Percentiles rank a stretch among this genome's conserved stretches.
These are phyloP conservation scores for Drosophila persimilis DNA, from an alignment of 1,140 invertebrate genomes.

Conservation along the genomic window DNA sequence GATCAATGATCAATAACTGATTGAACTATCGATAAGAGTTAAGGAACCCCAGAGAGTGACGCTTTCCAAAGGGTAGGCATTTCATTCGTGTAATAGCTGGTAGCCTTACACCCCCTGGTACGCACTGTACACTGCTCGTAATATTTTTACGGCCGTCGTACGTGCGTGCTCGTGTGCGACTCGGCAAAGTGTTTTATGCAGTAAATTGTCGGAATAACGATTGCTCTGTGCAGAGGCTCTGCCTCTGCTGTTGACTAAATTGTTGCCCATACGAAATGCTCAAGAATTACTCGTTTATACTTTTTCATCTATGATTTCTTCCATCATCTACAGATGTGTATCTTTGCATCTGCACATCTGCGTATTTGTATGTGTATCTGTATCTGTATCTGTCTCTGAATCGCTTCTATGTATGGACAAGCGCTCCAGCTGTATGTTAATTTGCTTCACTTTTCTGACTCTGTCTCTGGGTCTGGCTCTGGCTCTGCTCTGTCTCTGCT, in stretches of 20 bases:
- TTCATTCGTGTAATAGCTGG: no score
- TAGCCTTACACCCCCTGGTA: no score
- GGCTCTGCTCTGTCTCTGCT: not conserved
- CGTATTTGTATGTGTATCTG: not conserved
- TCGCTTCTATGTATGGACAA: conserved; percentile 22
- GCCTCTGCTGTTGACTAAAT: not conserved
- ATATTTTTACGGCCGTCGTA: no score
- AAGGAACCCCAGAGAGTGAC: no score
- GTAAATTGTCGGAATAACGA: no score
- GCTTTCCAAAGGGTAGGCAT: no score
- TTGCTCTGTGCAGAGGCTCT: no score
- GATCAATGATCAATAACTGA: no score
- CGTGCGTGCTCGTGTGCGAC: no score
- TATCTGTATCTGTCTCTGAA: not conserved
- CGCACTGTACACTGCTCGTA: no score
- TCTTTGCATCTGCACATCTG: not conserved
- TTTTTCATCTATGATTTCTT: conserved; percentile 18
- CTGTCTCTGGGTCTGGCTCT: not conserved
- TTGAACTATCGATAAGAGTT: no score
- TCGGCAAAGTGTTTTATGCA: no score
- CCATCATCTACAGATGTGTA: conserved; percentile 1
- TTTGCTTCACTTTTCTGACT: conserved; percentile 29
- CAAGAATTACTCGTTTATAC: conserved; percentile 2
- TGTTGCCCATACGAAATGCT: conserved; percentile 13
- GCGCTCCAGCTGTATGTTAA: conserved; percentile 42